These are phyloP conservation scores for Malthinus seriepunctatus DNA, from an alignment of 2,888 invertebrate genomes.

Conservation along the genomic window DNA sequence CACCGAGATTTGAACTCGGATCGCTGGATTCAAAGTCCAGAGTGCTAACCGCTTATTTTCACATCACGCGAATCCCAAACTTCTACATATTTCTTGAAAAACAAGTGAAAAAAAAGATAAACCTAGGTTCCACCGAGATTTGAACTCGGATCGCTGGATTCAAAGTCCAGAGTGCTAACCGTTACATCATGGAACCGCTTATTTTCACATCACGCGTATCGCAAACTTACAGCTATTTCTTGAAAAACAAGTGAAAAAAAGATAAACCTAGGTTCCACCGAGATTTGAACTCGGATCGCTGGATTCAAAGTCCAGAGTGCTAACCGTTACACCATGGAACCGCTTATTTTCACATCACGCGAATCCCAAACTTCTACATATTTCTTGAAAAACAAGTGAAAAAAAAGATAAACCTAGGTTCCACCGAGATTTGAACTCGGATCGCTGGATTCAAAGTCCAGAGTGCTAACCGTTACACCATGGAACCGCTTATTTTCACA, in stretches of 20 bases:
- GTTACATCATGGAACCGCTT: constrained; percentile 71
- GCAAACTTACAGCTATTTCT: too few species aligned
- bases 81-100: too few species aligned
- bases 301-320: constrained; percentile 81
- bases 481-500: constrained; percentile 57
- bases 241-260: too few species aligned
- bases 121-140: constrained; percentile 77
- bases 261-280: constrained; percentile 75
- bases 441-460: constrained; percentile 81
- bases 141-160: constrained; percentile 81
- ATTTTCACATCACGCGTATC: too few species aligned
- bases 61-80: too few species aligned
- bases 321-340: constrained; percentile 78
- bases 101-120: too few species aligned
- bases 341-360: too few species aligned
- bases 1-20: constrained; percentile 81
- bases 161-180: constrained; percentile 81
- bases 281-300: constrained; percentile 81
- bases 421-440: constrained; percentile 81
- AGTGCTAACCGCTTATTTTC: constrained; percentile 79
- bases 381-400: too few species aligned
- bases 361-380: too few species aligned
- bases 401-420: constrained; percentile 55
- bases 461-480: constrained; percentile 80
- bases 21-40: constrained; percentile 81